These are phyloP conservation scores for Neopipo cinnamomea DNA, from an alignment of 2,113 vertebrate genomes.

Conservation along the genomic window DNA sequence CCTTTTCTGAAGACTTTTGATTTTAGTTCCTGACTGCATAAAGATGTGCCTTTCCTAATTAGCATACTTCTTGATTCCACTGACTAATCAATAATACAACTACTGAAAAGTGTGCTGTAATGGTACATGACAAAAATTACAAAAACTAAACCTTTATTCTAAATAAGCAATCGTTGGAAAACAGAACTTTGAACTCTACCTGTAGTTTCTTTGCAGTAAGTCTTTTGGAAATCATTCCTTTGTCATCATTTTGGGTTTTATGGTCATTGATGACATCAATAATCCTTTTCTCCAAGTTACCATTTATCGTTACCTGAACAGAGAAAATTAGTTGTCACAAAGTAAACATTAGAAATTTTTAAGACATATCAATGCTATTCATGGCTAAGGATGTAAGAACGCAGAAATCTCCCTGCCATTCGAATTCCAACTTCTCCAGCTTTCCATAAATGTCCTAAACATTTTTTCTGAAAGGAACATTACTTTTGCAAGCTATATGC, in stretches of 20 bases:
- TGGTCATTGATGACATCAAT: constrained; percentile 92
- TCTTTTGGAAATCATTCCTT: constrained; percentile 88
- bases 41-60: not conserved
- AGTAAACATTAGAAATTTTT: not conserved
- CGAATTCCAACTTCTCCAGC: not conserved
- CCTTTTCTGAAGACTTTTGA: not conserved
- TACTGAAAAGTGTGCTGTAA: not conserved
- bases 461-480: accelerated
- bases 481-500: accelerated
- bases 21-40: not conserved
- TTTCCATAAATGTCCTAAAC: accelerated
- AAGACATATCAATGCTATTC: not conserved
- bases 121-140: not conserved
- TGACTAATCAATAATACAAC: not conserved
- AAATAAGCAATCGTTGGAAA: not conserved
- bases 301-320: constrained; percentile 87
- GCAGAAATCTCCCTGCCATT: not conserved
- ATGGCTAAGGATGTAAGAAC: not conserved
- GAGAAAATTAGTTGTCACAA: not conserved
- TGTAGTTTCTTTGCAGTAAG: constrained; percentile 92
- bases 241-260: constrained; percentile 83
- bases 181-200: constrained; percentile 71
- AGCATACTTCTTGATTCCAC: not conserved
- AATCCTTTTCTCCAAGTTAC: constrained; percentile 89
- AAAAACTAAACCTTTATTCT: not conserved